Percentiles rank a stretch among this genome's conserved stretches.
These are phyloP conservation scores for Embidobia sp. DNA, from an alignment of 2,888 invertebrate genomes.

Conservation along the genomic window DNA sequence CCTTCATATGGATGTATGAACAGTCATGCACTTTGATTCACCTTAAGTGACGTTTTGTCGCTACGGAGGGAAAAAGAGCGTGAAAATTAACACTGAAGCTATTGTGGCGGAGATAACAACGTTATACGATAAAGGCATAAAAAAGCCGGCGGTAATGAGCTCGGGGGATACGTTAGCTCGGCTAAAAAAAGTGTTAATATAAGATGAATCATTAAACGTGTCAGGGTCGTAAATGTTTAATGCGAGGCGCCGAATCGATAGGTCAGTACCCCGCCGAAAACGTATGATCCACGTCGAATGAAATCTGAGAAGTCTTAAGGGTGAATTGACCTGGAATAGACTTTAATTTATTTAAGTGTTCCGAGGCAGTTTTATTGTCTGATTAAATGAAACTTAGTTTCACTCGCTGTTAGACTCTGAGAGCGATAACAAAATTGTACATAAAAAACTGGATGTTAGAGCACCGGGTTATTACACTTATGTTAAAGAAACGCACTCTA, in stretches of 20 bases:
- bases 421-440: no score
- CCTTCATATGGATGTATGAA: background rate
- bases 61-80: background rate
- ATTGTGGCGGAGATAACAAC: background rate
- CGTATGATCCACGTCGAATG: constrained; percentile 38
- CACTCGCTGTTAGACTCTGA: no score
- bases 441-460: no score
- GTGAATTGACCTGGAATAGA: constrained; percentile 17
- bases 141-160: constrained; percentile 29
- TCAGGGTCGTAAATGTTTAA: constrained; percentile 48
- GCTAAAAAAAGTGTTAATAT: constrained; percentile 30
- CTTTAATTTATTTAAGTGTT: no score
- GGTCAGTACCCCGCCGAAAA: constrained; percentile 47
- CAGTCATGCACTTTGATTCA: no score
- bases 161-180: background rate
- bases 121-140: constrained; percentile 4
- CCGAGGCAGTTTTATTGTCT: background rate
- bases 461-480: no score
- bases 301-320: constrained; percentile 14
- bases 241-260: constrained; percentile 39
- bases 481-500: no score
- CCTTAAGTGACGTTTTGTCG: background rate
- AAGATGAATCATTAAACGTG: constrained; percentile 44
- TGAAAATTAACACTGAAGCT: constrained; percentile 4
- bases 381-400: no score